These are phyloP conservation scores for Eilema griseolum DNA, from an alignment of 2,888 invertebrate species.

Conservation along the genomic window DNA sequence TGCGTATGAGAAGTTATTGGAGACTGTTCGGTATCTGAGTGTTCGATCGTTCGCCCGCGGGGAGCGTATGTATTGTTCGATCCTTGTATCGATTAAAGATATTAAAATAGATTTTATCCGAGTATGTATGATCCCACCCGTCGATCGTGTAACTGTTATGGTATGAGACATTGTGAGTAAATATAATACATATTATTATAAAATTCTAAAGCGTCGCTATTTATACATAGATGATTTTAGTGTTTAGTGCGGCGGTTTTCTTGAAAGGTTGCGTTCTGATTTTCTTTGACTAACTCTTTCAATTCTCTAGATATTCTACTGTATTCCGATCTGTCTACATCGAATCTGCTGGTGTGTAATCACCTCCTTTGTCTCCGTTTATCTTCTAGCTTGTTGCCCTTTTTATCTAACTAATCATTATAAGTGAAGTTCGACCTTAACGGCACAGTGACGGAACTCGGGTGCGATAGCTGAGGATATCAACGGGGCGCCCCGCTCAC, in stretches of 20 bases:
- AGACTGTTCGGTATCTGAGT: constrained; percentile 84
- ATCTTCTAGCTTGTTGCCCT: no score
- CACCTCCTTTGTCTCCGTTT: no score
- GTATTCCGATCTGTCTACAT: no score
- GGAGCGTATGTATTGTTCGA: constrained; percentile 76
- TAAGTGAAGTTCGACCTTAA: no score
- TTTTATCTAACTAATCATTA: no score
- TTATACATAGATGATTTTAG: constrained; percentile 80
- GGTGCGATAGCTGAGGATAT: no score
- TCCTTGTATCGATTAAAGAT: constrained; percentile 57
- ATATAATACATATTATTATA: constrained; percentile 69
- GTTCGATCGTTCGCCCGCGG: constrained; percentile 77
- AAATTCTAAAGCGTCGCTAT: constrained; percentile 82
- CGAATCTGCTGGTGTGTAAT: no score
- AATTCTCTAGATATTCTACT: no score
- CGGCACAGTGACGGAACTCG: no score
- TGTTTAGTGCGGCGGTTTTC: constrained; percentile 57
- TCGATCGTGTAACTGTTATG: constrained; percentile 76
- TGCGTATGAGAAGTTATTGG: constrained; percentile 85
- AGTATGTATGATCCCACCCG: constrained; percentile 75
- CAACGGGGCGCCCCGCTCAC: no score
- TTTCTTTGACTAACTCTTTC: not conserved
- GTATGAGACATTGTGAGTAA: constrained; percentile 66
- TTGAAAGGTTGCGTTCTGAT: not conserved
- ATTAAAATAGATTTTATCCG: constrained; percentile 66